Conservation (phyloP, 1,140 invertebrate genomes). For the Formica selysi region DNA sequence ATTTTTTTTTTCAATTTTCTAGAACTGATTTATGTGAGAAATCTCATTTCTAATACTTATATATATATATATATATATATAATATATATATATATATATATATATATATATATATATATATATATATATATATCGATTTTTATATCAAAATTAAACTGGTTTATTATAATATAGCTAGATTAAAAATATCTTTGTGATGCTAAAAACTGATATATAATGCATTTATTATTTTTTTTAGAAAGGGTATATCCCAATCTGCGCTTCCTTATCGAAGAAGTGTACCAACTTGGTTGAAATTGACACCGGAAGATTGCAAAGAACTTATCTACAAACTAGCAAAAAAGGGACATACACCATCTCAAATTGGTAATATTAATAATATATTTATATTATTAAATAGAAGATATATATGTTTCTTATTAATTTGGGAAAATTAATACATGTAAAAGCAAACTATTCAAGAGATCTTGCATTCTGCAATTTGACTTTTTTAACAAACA, state of each 20-base stretch:
- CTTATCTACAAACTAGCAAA: slow-evolving; percentile 99
- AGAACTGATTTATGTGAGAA: too few relatives aligned
- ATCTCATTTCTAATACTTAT: too few relatives aligned
- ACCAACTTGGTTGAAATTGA: slow-evolving; percentile 99
- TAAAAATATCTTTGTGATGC: not conserved
- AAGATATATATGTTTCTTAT: not conserved
- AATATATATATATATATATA: too few relatives aligned
- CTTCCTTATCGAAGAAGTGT: slow-evolving; percentile 98
- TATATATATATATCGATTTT: too few relatives aligned
- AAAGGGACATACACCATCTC: slow-evolving; percentile 99
- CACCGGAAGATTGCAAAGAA: slow-evolving; percentile 98
- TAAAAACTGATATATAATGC: not conserved
- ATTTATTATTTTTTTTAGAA: slow-evolving; percentile 90
- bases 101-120: too few relatives aligned
- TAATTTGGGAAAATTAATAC: not conserved
- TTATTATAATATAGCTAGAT: not conserved
- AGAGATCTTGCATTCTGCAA: slow-evolving; percentile 60
- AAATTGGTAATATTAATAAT: slow-evolving; percentile 93
- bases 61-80: too few relatives aligned
- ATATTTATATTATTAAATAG: not conserved
- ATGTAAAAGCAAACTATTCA: slow-evolving; percentile 72
- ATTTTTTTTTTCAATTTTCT: too few relatives aligned
- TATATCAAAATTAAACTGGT: too few relatives aligned
- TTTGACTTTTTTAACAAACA: slow-evolving; percentile 67
- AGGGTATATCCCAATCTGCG: slow-evolving; percentile 99